Base-by-base conservation (phyloP, 2,113 vertebrate species). In the Xiphophorus hellerii region DNA sequence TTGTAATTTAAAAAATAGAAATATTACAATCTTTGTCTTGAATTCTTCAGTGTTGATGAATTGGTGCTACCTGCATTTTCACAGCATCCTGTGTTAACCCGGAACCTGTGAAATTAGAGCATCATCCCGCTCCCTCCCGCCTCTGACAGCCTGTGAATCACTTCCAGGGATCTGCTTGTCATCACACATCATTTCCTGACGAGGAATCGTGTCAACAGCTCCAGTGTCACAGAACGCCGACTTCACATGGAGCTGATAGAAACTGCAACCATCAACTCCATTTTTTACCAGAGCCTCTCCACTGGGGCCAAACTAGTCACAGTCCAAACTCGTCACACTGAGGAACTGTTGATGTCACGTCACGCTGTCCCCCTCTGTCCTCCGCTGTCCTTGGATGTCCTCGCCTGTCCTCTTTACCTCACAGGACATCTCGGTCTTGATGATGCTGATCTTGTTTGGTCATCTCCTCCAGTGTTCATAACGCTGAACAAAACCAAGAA, bases 251-350 rank as follows among this genome's bases (percentile, higher is more conserved):
- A 80, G 61, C 66, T 30, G 76, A 82, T 28, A 66, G 77, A 82
- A 82, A 85, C 75, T 60, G 80, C 30, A 77, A 74, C 72, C 84
- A 66, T 71, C 73, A 70, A 12, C 78, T 75, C 64, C 27, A 77
- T 83, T 84, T 77, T 79, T 77, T 37, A 82, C 64, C 71, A 77
- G 70, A 73, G 48, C 25, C 20, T 0, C 72, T 77, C 51, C 10
- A 31, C 51, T 22, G n/a, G 39, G 69, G 29, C 22, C 65, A 67
- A 78, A 64, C 35, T 62, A 68, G 71, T 78, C 70, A 67, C 31
- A 69, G 73, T 64, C 28, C 62, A 76, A 63, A 66, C 37, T 58
- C 25, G 51, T 7, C n/a, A 35, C 58, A 6, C 14, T 1, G 61
- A 44, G 66, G 62, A 78, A 60, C 58, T 42, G 60, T 68, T 60